These are phyloP conservation scores for Drepana arcuata DNA, from an alignment of 1,140 invertebrate genomes.

Conservation along the genomic window DNA sequence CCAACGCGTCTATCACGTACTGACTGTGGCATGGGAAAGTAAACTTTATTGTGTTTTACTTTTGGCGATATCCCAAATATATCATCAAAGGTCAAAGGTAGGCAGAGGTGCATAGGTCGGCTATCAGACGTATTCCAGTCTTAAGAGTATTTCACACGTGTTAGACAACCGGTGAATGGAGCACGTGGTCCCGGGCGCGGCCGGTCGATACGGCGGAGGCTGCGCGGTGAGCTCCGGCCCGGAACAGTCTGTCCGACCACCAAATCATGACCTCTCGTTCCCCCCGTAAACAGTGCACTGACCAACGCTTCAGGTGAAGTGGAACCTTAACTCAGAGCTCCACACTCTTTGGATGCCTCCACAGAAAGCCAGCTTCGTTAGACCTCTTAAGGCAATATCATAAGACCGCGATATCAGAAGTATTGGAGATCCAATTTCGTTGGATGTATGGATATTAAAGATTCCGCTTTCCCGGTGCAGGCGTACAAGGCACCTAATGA, in stretches of 20 bases:
- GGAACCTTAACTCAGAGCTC: constrained; percentile 15
- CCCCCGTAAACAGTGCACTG: constrained; percentile 13
- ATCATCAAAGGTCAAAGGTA: too few species aligned
- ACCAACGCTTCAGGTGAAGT: constrained; percentile 10
- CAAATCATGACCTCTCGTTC: constrained; percentile 20
- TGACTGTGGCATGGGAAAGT: too few species aligned
- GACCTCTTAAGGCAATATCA: constrained; percentile 24
- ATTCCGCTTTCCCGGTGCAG: constrained; percentile 16
- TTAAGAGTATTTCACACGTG: constrained; percentile 53
- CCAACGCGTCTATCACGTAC: too few species aligned
- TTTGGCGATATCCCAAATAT: too few species aligned
- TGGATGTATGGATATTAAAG: constrained; percentile 21
- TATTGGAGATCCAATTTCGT: constrained; percentile 19
- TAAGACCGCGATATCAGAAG: constrained; percentile 17
- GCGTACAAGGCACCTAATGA: constrained; percentile 20
- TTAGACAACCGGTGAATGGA: constrained; percentile 47
- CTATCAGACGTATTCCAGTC: too few species aligned
- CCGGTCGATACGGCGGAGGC: constrained; percentile 63
- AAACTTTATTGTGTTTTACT: too few species aligned
- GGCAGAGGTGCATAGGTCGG: too few species aligned
- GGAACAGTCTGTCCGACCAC: constrained; percentile 26
- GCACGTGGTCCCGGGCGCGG: constrained; percentile 52
- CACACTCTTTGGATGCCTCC: constrained; percentile 7
- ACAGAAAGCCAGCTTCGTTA: constrained; percentile 25
- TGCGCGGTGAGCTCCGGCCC: constrained; percentile 50